phyloP scores from a whole-genome alignment of 2,797 vertebrate genomes.

The Hemitrygon akajei region DNA sequence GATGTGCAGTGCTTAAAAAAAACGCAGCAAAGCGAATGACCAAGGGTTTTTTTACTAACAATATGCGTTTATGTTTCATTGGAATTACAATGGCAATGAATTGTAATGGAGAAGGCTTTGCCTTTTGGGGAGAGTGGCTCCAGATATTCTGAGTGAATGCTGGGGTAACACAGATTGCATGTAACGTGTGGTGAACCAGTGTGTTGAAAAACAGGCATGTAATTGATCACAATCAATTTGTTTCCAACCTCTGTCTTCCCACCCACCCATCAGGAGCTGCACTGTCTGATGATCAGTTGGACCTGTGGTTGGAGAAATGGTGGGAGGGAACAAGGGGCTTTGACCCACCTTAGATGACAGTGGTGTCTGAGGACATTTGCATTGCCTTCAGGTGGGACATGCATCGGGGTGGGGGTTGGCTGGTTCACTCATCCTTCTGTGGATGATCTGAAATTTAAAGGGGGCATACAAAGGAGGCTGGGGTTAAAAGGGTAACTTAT shows the following conservation, averaged over 20 bases:
- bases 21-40: background rate
- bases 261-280: background rate
- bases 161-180: background rate
- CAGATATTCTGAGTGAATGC: background rate
- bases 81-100: background rate
- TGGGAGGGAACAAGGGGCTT: too few relatives aligned
- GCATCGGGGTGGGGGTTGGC: background rate
- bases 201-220: background rate
- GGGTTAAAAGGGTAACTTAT: background rate
- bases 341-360: background rate
- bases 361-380: background rate
- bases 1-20: background rate
- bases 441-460: background rate
- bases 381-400: background rate
- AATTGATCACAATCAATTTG: background rate
- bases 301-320: background rate
- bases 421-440: background rate
- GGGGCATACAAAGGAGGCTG: too few relatives aligned
- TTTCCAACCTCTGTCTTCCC: background rate
- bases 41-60: too few relatives aligned
- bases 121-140: background rate
- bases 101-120: background rate
- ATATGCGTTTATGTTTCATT: background rate
- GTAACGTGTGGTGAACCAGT: background rate
- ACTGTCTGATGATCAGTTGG: background rate